Conservation (phyloP, 2,113 vertebrate genomes). For the Ancistrus triradiatus region DNA sequence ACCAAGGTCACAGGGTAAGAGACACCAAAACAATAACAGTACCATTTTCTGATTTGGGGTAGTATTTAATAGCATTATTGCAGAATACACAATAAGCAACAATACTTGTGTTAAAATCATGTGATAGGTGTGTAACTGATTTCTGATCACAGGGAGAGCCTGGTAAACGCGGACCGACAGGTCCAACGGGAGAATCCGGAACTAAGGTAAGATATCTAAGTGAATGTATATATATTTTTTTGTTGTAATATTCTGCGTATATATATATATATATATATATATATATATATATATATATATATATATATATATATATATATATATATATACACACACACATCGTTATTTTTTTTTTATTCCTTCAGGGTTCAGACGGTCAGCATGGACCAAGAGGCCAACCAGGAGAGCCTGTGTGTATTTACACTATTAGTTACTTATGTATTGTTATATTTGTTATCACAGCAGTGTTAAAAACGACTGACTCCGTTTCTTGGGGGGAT, state of each 20-base stretch:
- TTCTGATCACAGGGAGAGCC: conserved; percentile 55
- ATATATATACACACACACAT: neutral
- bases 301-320: neutral
- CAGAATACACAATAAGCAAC: too few species aligned
- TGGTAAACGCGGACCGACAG: conserved; percentile 61
- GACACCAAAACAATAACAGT: neutral
- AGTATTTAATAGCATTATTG: too few species aligned
- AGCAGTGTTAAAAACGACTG: too few species aligned
- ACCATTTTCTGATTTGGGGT: neutral
- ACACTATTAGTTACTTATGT: too few species aligned
- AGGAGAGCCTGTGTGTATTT: conserved; percentile 65
- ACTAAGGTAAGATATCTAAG: conserved; percentile 76
- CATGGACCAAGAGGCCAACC: conserved; percentile 67
- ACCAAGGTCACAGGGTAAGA: conserved; percentile 68
- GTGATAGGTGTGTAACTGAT: conserved; percentile 1
- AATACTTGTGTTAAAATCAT: too few species aligned
- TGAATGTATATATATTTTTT: neutral
- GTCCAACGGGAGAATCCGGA: conserved; percentile 67
- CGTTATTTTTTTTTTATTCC: neutral
- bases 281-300: conserved; percentile 12
- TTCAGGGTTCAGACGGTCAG: conserved; percentile 66
- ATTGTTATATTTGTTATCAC: too few species aligned
- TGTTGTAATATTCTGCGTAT: neutral
- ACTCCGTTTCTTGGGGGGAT: too few species aligned
- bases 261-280: neutral